Base-by-base conservation (phyloP, 37 sponge, comb jelly and placozoan species). In the Mnemiopsis leidyi region DNA sequence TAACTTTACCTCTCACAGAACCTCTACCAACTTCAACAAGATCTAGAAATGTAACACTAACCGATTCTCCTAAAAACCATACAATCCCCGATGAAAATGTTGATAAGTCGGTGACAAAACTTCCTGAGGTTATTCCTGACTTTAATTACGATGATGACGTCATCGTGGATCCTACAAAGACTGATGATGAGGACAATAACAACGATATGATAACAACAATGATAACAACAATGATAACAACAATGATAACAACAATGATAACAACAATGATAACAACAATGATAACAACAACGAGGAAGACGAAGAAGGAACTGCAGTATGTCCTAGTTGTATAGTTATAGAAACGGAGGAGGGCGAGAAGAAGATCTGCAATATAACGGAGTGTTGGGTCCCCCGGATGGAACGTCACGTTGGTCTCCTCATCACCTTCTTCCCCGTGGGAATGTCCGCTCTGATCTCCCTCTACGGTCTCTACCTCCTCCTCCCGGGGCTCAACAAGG, bases 381-480 rank as follows among this genome's bases (percentile, higher is more conserved):
- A 38, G 40, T 85, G 90, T 29, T 85, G 90, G 90, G 23, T 33
- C 0, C 90, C 90, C 39, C 39, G 90, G 39, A 36, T 85, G 24
- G 35, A 33, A 0, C 32, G 35, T 28, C 36, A 85, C 25, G 61
- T 85, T n/a, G 61, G 90, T 13, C 61, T 40, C 61, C 90, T 85
- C 61, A 85, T 85, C 1, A 38, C 61, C 23, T 85, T 85, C 61
- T 40, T 85, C 90, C 90, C 90, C 26, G 90, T 85, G 61, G 90
- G 90, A 0, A 85, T 85, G 18, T 40, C 90, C 7, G 9, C 48
- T 39, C 61, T 40, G 0, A 37, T 85, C 16, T 85, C 90, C 23
- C 90, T 85, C 24, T 85, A 85, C 90, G 90, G 90, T 0, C 90
- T 85, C 61, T 85, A 85, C 26, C 90, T 85, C 3, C 61, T 85